Base-by-base conservation (phyloP, 1,140 invertebrate species). In the Temnothorax curvispinosus region DNA sequence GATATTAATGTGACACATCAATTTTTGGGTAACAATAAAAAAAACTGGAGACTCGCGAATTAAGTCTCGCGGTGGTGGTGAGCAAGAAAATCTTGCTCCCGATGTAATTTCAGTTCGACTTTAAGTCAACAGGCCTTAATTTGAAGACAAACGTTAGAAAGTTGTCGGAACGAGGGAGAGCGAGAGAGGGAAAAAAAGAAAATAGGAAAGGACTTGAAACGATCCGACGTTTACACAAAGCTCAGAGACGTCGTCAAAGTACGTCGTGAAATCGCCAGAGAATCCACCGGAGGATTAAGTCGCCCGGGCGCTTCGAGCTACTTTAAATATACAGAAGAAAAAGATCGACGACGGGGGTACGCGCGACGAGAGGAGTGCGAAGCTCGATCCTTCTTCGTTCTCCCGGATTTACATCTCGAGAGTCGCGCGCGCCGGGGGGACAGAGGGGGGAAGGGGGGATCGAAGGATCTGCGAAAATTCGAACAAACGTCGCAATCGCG, bases 91-190 rank as follows among this genome's bases (percentile, higher is more conserved):
- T 47, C 15, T 52, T 13, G 11, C 18, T 54, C 32, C 27, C 8
- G 15, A 47, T 52, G 32, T 71, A 54, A 67, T 71, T 56, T 82
- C 5, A 72, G 21, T 35, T 21, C 11, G n/a, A 60, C 27, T 47
- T 58, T 50, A 27, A 32, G 7, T 84, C 80, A 62, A 84, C 52
- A 47, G 18, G 35, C 18, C 11, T 84, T 62, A 47, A 84, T 60
- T 54, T 56, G n/a, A 41, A 52, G 56, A 32, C 9, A 44, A 82
- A 82, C 13, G 52, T 82, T n/a, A 35, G 47, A 71, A 41, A 56
- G 38, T 56, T 38, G 11, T 32, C 21, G 38, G 4, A 52, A 38
- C 8, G 5, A 47, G 41, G 1, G 15, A 35, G 6, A 21, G 65
- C 44, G 41, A 21, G 7, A 47, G 35, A n/a, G 18, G 9, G 35